Evolutionary conservation across 2,888 invertebrate genomes (phyloP), one percentile per base, ranked within the genome.

Genomic region (Caenorhabditis virilis): DNA sequence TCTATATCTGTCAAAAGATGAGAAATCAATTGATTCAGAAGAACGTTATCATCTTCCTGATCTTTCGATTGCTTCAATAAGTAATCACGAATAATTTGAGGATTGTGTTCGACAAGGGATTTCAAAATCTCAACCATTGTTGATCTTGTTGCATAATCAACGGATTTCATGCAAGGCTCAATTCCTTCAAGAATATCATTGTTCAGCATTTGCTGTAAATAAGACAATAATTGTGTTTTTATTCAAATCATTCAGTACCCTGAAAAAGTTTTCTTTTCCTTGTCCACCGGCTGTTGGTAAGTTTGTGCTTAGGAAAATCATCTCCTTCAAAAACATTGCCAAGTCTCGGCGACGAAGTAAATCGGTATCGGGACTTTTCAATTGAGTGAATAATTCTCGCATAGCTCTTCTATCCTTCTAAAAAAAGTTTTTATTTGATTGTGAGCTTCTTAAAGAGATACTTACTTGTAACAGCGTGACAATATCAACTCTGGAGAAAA

Each of bases 401-500:
- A 99, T 88, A 87, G 97, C 94, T 84, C 91, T 91, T 80, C 95
- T 95, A 87, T 99, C 98, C 83, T 97, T 95, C 88, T 97, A 90
- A 46, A 63, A 52, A 39, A 27, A 15, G 13, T 27, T 16, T 16
- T 15, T 11, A 27, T 18, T 16, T 27, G 16, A 47, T 23, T 43
- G 9, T 11, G 30, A 27, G 9, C 9, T 27, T 47, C 9, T 30
- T 47, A 9, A 25, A 47, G 13, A 20, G 11, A 43, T 13, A 20
- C 11, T 20, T 27, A 88, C 88, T 86, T 88, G 88, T 85, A 98
- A 91, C 83, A 94, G 88, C 77, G 92, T 93, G 77, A 98, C 95
- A 86, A 98, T 99, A 88, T 98, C 97, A 84, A 95, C 93, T 88
- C 99, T 97, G 87, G 95, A 97, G 87, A 98, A 98, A 88, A 95